These are phyloP conservation scores for Siniperca undulata DNA, from an alignment of 2,797 vertebrate genomes.

Conservation along the genomic window DNA sequence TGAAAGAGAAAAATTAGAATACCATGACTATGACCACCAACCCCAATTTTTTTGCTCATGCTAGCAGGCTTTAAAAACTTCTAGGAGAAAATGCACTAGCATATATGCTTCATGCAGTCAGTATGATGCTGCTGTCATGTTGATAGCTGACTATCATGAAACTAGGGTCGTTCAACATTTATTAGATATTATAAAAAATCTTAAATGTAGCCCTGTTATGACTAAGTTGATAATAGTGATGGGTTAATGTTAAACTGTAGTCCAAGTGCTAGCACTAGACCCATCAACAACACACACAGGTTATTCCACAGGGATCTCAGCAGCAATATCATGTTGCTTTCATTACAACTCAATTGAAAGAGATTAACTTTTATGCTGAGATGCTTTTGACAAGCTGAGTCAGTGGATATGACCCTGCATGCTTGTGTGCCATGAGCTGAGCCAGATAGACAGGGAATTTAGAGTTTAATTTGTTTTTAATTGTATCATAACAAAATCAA, in stretches of 20 bases:
- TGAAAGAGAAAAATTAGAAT: neutral
- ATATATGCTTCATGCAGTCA: neutral
- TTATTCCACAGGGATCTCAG: slow-evolving; percentile 9
- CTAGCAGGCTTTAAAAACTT: neutral
- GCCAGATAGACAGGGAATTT: neutral
- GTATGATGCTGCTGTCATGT: neutral
- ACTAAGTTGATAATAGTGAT: neutral
- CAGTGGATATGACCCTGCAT: slow-evolving; percentile 2
- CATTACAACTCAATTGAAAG: slow-evolving; percentile 16
- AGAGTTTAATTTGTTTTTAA: slow-evolving; percentile 19
- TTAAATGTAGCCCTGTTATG: neutral
- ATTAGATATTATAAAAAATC: neutral
- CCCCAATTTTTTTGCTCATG: neutral
- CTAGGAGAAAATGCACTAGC: neutral
- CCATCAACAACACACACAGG: neutral
- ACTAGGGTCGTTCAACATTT: neutral
- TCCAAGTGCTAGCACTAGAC: neutral
- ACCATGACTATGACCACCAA: neutral
- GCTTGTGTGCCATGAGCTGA: neutral
- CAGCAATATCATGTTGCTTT: slow-evolving; percentile 8
- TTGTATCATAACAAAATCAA: slow-evolving; percentile 6
- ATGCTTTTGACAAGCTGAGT: slow-evolving; percentile 19
- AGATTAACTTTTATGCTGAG: slow-evolving; percentile 8
- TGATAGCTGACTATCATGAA: neutral
- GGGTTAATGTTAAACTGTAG: neutral